These are phyloP conservation scores for Diaprepes abbreviatus DNA, from an alignment of 2,888 invertebrate species.

Conservation along the genomic window DNA sequence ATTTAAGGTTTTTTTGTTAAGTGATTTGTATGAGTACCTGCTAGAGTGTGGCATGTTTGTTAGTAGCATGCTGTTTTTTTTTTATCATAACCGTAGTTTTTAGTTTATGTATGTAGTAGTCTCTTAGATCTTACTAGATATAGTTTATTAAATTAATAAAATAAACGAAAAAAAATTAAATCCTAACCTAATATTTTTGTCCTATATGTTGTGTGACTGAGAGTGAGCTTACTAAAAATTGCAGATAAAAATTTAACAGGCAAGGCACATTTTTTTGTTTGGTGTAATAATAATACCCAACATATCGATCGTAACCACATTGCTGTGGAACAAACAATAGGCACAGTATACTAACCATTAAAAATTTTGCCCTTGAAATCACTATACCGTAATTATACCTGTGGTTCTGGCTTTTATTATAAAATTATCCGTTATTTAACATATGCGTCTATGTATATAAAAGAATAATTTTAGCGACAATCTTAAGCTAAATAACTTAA, in stretches of 20 bases:
- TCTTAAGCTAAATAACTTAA: conserved; percentile 33
- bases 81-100: conserved; percentile 35
- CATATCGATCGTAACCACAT: conserved; percentile 32
- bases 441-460: conserved; percentile 23
- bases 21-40: conserved; percentile 44
- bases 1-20: conserved; percentile 36
- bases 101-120: conserved; percentile 43
- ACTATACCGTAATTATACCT: conserved; percentile 37
- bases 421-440: conserved; percentile 42
- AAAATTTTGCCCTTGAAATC: conserved; percentile 45
- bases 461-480: conserved; percentile 35
- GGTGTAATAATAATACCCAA: conserved; percentile 33
- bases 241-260: conserved; percentile 16
- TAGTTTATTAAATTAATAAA: conserved; percentile 30
- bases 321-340: conserved; percentile 44
- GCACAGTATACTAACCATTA: conserved; percentile 45
- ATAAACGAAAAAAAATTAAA: conserved; percentile 42
- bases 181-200: conserved; percentile 43
- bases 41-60: conserved; percentile 48
- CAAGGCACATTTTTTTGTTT: conserved; percentile 26
- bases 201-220: conserved; percentile 29
- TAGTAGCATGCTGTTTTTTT: conserved; percentile 44
- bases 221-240: conserved; percentile 32
- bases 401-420: conserved; percentile 43
- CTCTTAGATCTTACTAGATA: conserved; percentile 23